Base-by-base conservation (phyloP, 2,113 vertebrate genomes). In the Mugil cephalus region DNA sequence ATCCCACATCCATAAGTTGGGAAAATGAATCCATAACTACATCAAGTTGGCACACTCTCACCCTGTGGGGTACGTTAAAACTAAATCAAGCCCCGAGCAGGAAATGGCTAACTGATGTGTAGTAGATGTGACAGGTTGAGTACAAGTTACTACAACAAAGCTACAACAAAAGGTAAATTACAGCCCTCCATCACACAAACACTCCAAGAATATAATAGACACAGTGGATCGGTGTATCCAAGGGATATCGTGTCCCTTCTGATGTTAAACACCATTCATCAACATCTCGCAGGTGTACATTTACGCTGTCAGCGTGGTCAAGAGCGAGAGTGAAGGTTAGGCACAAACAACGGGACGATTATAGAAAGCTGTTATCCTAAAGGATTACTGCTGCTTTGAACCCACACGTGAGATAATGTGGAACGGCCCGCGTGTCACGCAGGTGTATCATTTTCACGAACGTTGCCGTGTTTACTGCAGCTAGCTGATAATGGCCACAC, bases 91-190 rank as follows among this genome's bases (percentile, higher is more conserved):
- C 36, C 61, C 54, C 4, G 24, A 60, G 36, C 47, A 74, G 47
- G 56, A 60, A 77, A 79, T 77, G 54, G 59, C 47, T 3, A 8
- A 17, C 48, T 69, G 38, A 64, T 59, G 58, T 45, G 50, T 48
- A 52, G 74, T 35, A 54, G 62, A 81, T 52, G 56, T 65, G 64
- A 54, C 53, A 70, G 43, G 55, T 10, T 77, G 64, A 69, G 72
- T 59, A 43, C 71, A 67, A 72, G 62, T 60, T 68, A 52, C n/a
- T 48, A 65, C 47, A 80, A 77, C 61, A 78, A 80, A 74, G 56
- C n/a, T 48, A 65, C 47, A 80, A 77, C 61, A 78, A 80, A 74
- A 74, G 60, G 68, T 77, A 75, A 85, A 85, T 82, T 69, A 78
- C 35, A 46, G 52, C 73, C 71, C 60, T 84, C 77, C 51, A 73